phyloP scores from a whole-genome alignment of 2,888 invertebrate species.

The Protonemura montana region DNA sequence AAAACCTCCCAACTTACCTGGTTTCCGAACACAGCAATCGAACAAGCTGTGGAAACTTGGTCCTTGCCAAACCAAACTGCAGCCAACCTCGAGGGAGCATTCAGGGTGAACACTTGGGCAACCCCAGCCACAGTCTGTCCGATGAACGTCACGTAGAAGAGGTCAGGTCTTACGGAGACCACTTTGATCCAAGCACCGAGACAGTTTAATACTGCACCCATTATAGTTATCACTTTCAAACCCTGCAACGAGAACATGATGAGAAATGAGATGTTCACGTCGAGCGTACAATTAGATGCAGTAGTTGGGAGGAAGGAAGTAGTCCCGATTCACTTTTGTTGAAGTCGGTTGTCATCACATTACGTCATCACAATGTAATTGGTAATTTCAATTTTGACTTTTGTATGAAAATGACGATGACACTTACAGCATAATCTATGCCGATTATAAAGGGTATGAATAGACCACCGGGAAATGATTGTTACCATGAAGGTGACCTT shows the following conservation, averaged over 20 bases:
- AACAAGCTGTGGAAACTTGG: slow-evolving; percentile 96
- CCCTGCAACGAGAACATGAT: slow-evolving; percentile 58
- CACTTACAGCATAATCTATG: too few species aligned
- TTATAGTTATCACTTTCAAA: slow-evolving; percentile 61
- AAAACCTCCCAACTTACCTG: slow-evolving; percentile 71
- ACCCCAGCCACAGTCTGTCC: slow-evolving; percentile 58
- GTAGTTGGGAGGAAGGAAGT: too few species aligned
- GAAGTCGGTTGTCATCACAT: neutral
- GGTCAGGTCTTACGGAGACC: slow-evolving; percentile 65
- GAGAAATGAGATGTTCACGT: too few species aligned
- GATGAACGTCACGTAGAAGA: slow-evolving; percentile 69
- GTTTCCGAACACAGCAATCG: slow-evolving; percentile 98
- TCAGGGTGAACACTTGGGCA: slow-evolving; percentile 90
- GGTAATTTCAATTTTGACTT: too few species aligned
- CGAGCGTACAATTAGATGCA: too few species aligned
- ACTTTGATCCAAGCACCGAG: slow-evolving; percentile 69
- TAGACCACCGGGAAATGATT: too few species aligned
- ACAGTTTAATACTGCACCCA: slow-evolving; percentile 66
- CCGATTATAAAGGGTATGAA: too few species aligned
- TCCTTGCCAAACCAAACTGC: slow-evolving; percentile 98
- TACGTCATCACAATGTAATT: neutral
- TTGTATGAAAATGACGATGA: too few species aligned
- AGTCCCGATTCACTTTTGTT: too few species aligned
- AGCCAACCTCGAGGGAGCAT: slow-evolving; percentile 90
- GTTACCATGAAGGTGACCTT: too few species aligned